phyloP scores from a whole-genome alignment of 2,113 vertebrate species.

The Chitala chitala region DNA sequence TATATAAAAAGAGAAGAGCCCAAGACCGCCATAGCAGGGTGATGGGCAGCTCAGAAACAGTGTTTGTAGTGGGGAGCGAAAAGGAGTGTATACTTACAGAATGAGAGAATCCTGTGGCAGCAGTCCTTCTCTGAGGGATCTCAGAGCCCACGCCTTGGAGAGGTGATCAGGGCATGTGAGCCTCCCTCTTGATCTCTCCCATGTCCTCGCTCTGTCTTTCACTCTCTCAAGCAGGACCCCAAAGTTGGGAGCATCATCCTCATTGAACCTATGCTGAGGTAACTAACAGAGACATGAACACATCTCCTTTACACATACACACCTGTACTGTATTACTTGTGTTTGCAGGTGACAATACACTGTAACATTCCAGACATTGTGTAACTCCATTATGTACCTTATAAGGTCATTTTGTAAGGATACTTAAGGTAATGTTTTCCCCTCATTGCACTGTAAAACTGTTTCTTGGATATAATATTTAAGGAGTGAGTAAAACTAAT shows the following conservation, averaged over 20 bases:
- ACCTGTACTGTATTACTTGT: neutral
- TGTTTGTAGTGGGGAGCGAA: too few relatives aligned
- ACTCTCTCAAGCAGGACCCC: slow-evolving; percentile 39
- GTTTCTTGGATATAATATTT: too few relatives aligned
- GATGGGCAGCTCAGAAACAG: too few relatives aligned
- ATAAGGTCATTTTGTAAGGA: too few relatives aligned
- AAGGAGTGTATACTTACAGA: too few relatives aligned
- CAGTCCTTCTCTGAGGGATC: slow-evolving; percentile 28
- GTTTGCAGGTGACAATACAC: neutral
- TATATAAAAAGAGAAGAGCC: too few relatives aligned
- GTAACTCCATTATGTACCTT: neutral
- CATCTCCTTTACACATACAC: too few relatives aligned
- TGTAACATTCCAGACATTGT: neutral
- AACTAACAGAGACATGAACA: slow-evolving; percentile 21
- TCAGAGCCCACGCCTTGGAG: slow-evolving; percentile 27
- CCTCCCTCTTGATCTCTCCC: slow-evolving; percentile 27
- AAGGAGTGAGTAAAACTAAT: neutral
- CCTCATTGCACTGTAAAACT: too few relatives aligned
- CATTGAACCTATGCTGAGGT: slow-evolving; percentile 36
- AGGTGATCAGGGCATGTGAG: slow-evolving; percentile 34
- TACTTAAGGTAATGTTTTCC: too few relatives aligned
- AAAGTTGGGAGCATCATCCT: slow-evolving; percentile 41
- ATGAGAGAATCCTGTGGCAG: neutral
- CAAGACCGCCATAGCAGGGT: too few relatives aligned
- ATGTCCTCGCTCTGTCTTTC: slow-evolving; percentile 35